Base-by-base conservation (phyloP, 2,888 invertebrate genomes). In the Gisinianus flammeolus region DNA sequence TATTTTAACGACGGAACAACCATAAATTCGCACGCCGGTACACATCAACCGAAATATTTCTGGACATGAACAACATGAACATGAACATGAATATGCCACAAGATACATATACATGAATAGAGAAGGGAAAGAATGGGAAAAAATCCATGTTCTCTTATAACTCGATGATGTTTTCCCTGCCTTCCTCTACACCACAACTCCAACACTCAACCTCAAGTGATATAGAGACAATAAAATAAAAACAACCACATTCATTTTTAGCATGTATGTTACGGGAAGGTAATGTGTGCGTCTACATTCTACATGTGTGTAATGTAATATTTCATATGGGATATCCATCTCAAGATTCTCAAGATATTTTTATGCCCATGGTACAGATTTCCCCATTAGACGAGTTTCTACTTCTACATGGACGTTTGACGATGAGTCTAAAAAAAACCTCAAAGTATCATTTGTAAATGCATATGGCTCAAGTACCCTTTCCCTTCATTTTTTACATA, bases 21-120 rank as follows among this genome's bases (percentile, higher is more conserved):
- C 83, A 83, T 84, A 84, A 84, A 84, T 84, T 84, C 84, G 84
- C 84, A 84, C 83, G 81, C 81, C 83, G 83, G 83, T 78, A 74
- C 66, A 74, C 28, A n/a, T 68, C 66, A 74, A 72, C 72, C 31
- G 22, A 72, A 5, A 72, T 72, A 72, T 72, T 72, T 72, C 72
- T 72, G 72, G 72, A 72, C 72, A 58, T 54, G 72, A 54, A 72
- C 72, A 44, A 44, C 44, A 44, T 58, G 58, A 58, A 24, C 24
- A 58, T 8, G 3, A 58, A 58, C 58, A n/a, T 24, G 22, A 24
- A 58, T 58, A 24, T n/a, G 24, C 44, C 6, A 44, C 44, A 44
- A n/a, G 2, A 58, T 58, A n/a, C 8, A 24, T n/a, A 58, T n/a
- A 58, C 19, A 44, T 44, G 44, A 19, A 44, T 44, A 44, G 1